Percentiles rank a stretch among this genome's conserved stretches.
These are phyloP conservation scores for Scrobipalpa atriplicella DNA, from an alignment of 2,888 invertebrate species.

Conservation along the genomic window DNA sequence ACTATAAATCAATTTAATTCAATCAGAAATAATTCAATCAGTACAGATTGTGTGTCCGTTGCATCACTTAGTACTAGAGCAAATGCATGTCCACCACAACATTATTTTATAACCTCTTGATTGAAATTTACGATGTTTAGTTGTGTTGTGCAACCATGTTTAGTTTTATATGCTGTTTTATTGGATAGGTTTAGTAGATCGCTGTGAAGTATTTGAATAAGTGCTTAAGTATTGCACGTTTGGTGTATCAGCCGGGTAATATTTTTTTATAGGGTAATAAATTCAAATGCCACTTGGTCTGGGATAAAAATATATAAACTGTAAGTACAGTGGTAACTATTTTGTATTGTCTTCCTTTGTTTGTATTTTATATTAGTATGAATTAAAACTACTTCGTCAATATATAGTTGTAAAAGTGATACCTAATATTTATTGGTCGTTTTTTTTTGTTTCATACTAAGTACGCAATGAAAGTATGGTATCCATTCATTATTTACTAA, in stretches of 20 bases:
- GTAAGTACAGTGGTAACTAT: no score
- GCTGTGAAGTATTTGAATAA: neutral
- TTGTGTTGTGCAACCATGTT: slow-evolving; percentile 21
- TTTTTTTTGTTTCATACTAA: no score
- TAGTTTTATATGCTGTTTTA: neutral
- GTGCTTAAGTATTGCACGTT: neutral
- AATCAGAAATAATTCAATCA: slow-evolving; percentile 25
- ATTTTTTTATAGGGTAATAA: no score
- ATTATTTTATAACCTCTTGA: slow-evolving; percentile 5
- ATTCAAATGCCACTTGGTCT: no score
- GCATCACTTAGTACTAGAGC: slow-evolving; percentile 17
- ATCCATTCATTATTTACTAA: no score
- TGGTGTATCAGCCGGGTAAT: no score
- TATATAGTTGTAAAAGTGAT: neutral
- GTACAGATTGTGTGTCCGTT: slow-evolving; percentile 22
- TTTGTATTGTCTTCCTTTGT: no score
- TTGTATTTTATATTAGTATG: no score
- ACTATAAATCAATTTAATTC: slow-evolving; percentile 25
- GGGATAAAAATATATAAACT: no score
- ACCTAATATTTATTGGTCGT: no score
- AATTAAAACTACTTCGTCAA: neutral
- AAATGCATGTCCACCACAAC: slow-evolving; percentile 11
- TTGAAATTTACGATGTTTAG: slow-evolving; percentile 26
- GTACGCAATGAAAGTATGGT: no score
- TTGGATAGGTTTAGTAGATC: slow-evolving; percentile 10